Conservation (phyloP, 64 coral and sea anemone species). For the Montipora sp. region DNA sequence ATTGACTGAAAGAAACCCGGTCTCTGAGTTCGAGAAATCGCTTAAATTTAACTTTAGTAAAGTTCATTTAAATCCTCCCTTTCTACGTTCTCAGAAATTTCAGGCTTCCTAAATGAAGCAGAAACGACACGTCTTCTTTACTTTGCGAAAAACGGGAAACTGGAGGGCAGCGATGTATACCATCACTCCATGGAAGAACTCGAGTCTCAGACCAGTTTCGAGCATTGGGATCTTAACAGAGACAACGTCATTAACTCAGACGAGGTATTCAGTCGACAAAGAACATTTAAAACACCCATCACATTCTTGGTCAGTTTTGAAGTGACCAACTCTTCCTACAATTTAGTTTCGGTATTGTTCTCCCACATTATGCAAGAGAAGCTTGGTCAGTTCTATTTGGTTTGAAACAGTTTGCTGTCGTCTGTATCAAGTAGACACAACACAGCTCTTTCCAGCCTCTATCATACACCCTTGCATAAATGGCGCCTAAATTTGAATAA, state of each 20-base stretch:
- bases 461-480: no score
- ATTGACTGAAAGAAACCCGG: no score
- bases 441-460: no score
- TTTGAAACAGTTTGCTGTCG: no score
- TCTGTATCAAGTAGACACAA: no score
- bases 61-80: background rate
- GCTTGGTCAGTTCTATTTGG: no score
- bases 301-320: background rate
- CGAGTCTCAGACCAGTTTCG: conserved; percentile 30
- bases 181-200: conserved; percentile 9
- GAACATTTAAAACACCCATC: background rate
- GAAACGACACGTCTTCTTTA: conserved; percentile 36
- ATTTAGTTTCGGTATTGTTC: no score
- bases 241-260: conserved; percentile 44
- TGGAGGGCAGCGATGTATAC: conserved; percentile 58
- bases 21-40: background rate
- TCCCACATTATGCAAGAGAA: no score
- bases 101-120: conserved; percentile 41
- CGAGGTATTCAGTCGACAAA: conserved; percentile 23
- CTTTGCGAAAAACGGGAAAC: conserved; percentile 14
- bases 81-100: conserved; percentile 45
- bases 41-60: background rate
- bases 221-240: conserved; percentile 57
- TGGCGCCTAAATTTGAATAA: no score
- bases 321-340: no score